These are phyloP conservation scores for Caenorhabditis angaria DNA, from an alignment of 2,888 invertebrate species.

Conservation along the genomic window DNA sequence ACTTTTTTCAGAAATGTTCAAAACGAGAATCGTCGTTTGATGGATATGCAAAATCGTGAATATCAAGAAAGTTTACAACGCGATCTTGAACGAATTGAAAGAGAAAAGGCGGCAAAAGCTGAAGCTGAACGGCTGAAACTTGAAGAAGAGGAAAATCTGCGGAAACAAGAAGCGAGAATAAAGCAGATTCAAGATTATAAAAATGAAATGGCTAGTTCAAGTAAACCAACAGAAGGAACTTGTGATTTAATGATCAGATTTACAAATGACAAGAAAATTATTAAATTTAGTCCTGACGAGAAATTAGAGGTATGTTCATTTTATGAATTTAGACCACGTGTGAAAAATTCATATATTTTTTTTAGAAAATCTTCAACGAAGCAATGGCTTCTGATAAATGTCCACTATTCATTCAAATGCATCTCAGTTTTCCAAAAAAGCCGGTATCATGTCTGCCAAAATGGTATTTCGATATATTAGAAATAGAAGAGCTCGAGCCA, in stretches of 20 bases:
- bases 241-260: constrained; percentile 32
- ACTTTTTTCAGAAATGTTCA: constrained; percentile 5
- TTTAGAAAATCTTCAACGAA: constrained; percentile 25
- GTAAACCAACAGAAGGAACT: not conserved
- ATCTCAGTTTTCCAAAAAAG: constrained; percentile 32
- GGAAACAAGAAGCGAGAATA: constrained; percentile 10
- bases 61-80: constrained; percentile 29
- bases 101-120: constrained; percentile 17
- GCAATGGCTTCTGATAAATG: constrained; percentile 27
- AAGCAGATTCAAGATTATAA: constrained; percentile 20
- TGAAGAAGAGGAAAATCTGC: constrained; percentile 18
- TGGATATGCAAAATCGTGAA: constrained; percentile 40
- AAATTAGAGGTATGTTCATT: constrained; percentile 10
- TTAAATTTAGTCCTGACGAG: constrained; percentile 27
- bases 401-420: constrained; percentile 37
- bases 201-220: not conserved
- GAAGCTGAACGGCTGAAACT: constrained; percentile 10
- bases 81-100: constrained; percentile 27
- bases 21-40: constrained; percentile 23
- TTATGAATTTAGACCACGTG: not conserved
- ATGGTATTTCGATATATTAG: constrained; percentile 35
- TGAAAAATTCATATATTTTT: not conserved
- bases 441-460: constrained; percentile 28
- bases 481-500: constrained; percentile 28
- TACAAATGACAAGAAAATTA: constrained; percentile 28